These are phyloP conservation scores for Drosophila mimica DNA, from an alignment of 2,888 invertebrate genomes.

Conservation along the genomic window DNA sequence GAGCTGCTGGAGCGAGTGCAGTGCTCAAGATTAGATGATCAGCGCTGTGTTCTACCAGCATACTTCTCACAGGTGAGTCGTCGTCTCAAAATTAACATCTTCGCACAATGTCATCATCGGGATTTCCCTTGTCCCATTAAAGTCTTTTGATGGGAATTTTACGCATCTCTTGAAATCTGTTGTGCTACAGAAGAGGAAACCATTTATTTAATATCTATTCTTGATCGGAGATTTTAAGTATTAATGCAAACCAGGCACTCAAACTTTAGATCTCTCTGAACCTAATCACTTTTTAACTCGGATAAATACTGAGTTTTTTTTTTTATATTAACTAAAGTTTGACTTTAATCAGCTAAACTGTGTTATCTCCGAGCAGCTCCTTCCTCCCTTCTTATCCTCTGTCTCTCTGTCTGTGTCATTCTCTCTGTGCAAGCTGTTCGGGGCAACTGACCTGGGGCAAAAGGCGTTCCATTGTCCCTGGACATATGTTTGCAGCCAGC, in stretches of 20 bases:
- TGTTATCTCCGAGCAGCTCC: neutral
- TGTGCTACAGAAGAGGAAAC: neutral
- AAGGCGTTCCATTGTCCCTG: constrained; percentile 35
- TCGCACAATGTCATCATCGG: neutral
- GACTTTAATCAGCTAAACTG: neutral
- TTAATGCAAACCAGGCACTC: neutral
- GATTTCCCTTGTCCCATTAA: neutral
- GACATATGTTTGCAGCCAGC: constrained; percentile 44
- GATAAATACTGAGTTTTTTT: neutral
- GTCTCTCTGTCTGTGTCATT: too few relatives aligned
- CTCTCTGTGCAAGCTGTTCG: neutral
- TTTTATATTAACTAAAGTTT: neutral
- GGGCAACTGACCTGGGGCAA: constrained; percentile 57
- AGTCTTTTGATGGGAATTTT: neutral
- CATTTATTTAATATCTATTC: neutral
- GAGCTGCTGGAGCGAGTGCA: constrained; percentile 97
- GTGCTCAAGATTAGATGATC: constrained; percentile 97
- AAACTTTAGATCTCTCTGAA: neutral
- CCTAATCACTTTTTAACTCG: too few relatives aligned
- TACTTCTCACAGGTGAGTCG: constrained; percentile 93
- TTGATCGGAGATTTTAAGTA: neutral
- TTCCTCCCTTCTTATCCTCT: too few relatives aligned
- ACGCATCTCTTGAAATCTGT: neutral
- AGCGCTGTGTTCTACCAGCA: constrained; percentile 97
- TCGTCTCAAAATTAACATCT: neutral